A percentile compares a stretch with the other conserved stretches of the same genome.
phyloP scores from a whole-genome alignment of 30 jellyfish, hydroid and myxozoan species.

The Nemopilema nomurai region DNA sequence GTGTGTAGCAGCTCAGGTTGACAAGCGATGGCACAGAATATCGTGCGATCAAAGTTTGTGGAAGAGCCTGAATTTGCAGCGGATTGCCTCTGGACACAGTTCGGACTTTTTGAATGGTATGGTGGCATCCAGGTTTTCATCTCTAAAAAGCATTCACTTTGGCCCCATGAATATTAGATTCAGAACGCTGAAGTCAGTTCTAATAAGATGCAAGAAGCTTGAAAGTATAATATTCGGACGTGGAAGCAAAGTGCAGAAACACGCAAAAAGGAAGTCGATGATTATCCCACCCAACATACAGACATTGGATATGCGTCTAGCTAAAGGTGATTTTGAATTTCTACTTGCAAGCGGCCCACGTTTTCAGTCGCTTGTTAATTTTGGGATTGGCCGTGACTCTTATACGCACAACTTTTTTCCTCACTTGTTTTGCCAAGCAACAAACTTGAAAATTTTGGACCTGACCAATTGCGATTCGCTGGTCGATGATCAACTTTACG shows the following conservation, averaged over 20 bases:
- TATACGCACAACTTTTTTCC: constrained; percentile 61
- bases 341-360: constrained; percentile 63
- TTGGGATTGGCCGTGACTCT: constrained; percentile 84
- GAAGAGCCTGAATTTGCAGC: constrained; percentile 66
- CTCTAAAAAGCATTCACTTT: constrained; percentile 63
- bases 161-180: constrained; percentile 70
- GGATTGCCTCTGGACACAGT: constrained; percentile 13
- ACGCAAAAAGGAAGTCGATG: constrained; percentile 30
- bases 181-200: constrained; percentile 52
- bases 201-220: constrained; percentile 59
- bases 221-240: constrained; percentile 81
- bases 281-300: constrained; percentile 61
- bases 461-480: constrained; percentile 80
- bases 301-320: constrained; percentile 86
- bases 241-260: constrained; percentile 54
- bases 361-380: constrained; percentile 35
- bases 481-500: constrained; percentile 70
- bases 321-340: constrained; percentile 85
- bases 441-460: constrained; percentile 65
- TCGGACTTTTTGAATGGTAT: constrained; percentile 47
- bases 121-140: constrained; percentile 45
- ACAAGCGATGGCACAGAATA: constrained; percentile 80
- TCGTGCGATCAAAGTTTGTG: constrained; percentile 76
- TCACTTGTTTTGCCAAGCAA: constrained; percentile 63
- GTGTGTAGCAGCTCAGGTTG: constrained; percentile 53